Evolutionary conservation across 2,113 vertebrate genomes (phyloP), one percentile per base, ranked within the genome.

Genomic region (Herpetotheres cachinnans): DNA sequence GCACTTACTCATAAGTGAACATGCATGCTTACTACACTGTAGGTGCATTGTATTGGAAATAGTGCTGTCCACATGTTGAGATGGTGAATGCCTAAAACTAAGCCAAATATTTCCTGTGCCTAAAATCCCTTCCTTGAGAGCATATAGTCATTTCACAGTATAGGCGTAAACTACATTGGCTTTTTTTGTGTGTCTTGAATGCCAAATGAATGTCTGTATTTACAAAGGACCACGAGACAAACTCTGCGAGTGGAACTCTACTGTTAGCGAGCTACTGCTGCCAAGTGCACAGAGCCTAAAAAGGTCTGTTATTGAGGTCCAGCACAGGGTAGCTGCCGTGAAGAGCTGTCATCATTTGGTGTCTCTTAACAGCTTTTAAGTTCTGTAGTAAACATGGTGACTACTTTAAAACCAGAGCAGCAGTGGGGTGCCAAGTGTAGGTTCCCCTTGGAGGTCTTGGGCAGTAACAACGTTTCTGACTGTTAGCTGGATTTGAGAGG

Each of bases 71-170:
- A 50, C 86, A 59, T 84, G 30, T 59, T n/a, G 76, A 61, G 79
- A 49, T 49, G 56, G 73, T 52, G 42, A 90, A 54, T 19, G 18
- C 44, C 77, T 73, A 74, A 86, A 82, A 79, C 20, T 15, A 46
- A 92, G 70, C 54, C 89, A 94, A 93, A 79, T 11, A 47, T 26
- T 19, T 88, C 62, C 91, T 83, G 70, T 92, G 88, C 73, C 59
- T 94, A 73, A 90, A 93, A 82, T 95, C 67, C 52, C 34, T 96
- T 93, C 87, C 80, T 93, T 73, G 82, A 93, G 61, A 96, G 82
- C 73, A 49, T 2, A 65, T 40, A 93, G 20, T 36, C 11, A 6
- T 54, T 95, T 72, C 81, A 89, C 18, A 82, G 42, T n/a, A 61
- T 66, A 65, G 73, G 59, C 15, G 6, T 34, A 46, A 91, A 87